Conservation (phyloP, 2,888 invertebrate species). For the Drosophila pseudotakahashii region DNA sequence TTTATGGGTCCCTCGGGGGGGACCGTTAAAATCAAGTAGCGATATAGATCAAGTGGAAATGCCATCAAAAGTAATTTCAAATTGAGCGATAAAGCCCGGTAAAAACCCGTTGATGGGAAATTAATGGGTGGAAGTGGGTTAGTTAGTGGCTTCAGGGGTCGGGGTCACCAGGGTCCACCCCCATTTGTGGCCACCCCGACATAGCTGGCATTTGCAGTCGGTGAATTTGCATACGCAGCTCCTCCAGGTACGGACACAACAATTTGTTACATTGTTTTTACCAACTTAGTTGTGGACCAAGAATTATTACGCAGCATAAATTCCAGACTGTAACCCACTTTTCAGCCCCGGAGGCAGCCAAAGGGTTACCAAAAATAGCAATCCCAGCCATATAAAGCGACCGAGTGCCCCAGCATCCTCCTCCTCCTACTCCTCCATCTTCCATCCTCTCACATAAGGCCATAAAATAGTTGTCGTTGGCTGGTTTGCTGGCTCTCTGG, state of each 20-base stretch:
- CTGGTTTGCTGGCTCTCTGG: constrained; percentile 41
- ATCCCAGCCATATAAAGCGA: constrained; percentile 62
- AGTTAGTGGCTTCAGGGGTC: constrained; percentile 1
- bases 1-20: constrained; percentile 49
- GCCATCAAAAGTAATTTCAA: constrained; percentile 27
- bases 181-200: constrained; percentile 10
- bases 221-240: constrained; percentile 32
- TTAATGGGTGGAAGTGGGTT: constrained; percentile 26
- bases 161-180: constrained; percentile 8
- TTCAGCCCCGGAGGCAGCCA: constrained; percentile 50
- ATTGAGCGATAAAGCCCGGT: constrained; percentile 34
- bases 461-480: constrained; percentile 78
- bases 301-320: constrained; percentile 60
- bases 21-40: constrained; percentile 48
- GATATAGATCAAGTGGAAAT: constrained; percentile 52
- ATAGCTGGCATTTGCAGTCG: constrained; percentile 22
- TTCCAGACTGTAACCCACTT: constrained; percentile 56
- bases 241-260: constrained; percentile 37
- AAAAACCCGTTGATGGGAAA: constrained; percentile 27
- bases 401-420: not conserved
- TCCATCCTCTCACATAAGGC: constrained; percentile 50
- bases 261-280: constrained; percentile 67
- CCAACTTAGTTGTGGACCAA: constrained; percentile 46
- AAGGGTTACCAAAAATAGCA: constrained; percentile 69
- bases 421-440: constrained; percentile 15